A percentile compares a stretch with the other conserved stretches of the same genome.
Evolutionary conservation across 2,888 invertebrate species (phyloP).

Genomic region (Leucophenga maculata): DNA sequence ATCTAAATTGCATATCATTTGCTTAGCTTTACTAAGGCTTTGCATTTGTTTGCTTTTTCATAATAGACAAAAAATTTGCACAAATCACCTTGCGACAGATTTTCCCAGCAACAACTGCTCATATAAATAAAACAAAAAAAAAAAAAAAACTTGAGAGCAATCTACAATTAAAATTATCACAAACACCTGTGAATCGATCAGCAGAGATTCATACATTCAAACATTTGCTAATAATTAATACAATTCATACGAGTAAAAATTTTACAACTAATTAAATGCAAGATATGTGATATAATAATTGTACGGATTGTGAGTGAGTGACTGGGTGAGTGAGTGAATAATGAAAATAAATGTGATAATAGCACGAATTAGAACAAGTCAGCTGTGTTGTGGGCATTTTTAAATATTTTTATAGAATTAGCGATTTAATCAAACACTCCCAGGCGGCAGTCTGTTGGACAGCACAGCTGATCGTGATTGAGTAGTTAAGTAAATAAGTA

Average conservation of each 20-base stretch:
- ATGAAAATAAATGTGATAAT: constrained; percentile 15
- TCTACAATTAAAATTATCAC: constrained; percentile 31
- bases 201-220: neutral
- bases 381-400: neutral
- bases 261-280: constrained; percentile 22
- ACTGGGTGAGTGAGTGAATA: neutral
- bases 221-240: constrained; percentile 12
- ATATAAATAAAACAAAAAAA: too few relatives aligned
- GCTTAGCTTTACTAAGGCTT: too few relatives aligned
- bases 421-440: neutral
- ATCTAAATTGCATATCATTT: too few relatives aligned
- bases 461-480: neutral
- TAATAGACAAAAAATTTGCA: constrained; percentile 30
- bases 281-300: constrained; percentile 16
- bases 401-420: neutral
- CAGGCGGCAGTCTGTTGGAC: neutral
- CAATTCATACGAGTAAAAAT: constrained; percentile 39
- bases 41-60: too few relatives aligned
- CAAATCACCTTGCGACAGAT: constrained; percentile 57
- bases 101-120: neutral
- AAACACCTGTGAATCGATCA: constrained; percentile 39
- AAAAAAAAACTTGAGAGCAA: too few relatives aligned
- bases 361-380: constrained; percentile 9
- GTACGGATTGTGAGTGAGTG: neutral
- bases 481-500: neutral